Evolutionary conservation across 2,888 invertebrate species (phyloP), one percentile per base, ranked within the genome.

Genomic region (Idaea straminata): DNA sequence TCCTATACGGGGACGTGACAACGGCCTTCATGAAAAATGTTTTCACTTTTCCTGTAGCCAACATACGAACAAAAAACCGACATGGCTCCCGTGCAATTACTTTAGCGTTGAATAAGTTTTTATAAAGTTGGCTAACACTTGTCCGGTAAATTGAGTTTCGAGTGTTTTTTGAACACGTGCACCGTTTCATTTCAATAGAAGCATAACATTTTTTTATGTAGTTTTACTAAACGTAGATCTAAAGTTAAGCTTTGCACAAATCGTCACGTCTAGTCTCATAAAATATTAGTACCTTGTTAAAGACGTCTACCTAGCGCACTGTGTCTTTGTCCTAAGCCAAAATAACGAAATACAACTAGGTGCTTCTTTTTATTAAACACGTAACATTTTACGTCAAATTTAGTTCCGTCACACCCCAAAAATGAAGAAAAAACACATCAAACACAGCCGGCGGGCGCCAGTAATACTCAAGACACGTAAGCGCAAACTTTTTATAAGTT

Each of bases 371-470:
- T 47, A 47, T 47, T 10, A 47, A 47, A 47, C 47, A 47, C 47
- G 13, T 47, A 13, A 47, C 10, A 13, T 47, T 47, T 47, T 13
- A 47, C 47, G 47, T 47, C 47, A 47, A 47, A 47, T 47, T 47
- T 47, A 47, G 47, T 47, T 47, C 10, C 47, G 47, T 47, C 47
- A 47, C 47, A 47, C 47, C 47, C 47, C 47, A 47, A 47, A 47
- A 47, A 47, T 47, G 67, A 73, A 80, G 80, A 79, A 78, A 68
- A 62, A 57, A 60, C 68, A 64, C 76, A 79, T 80, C 84, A 77
- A 68, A 71, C 76, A 75, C 85, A 85, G 72, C 72, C 84, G 85
- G 76, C 78, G 80, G 85, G 76, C 78, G 80, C 80, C 79, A 64
- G 72, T 73, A 82, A 81, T 73, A 83, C 75, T 69, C 72, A 75